Evolutionary conservation across 2,797 vertebrate genomes (phyloP).

Genomic region (Sebastes elongatus): DNA sequence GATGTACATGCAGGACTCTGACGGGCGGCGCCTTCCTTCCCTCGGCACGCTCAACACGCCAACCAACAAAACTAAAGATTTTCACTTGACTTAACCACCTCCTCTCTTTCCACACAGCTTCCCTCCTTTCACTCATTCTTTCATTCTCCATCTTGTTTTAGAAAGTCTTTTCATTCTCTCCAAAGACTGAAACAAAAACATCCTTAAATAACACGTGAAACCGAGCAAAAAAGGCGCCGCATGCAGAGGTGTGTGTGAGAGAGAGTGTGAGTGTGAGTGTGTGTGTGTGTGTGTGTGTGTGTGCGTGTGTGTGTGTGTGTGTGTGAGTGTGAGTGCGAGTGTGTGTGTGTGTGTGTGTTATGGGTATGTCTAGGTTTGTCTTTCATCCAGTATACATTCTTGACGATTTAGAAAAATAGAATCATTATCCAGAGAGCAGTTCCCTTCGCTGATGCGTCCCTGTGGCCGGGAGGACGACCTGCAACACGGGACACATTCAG

Average conservation of each 20-base stretch:
- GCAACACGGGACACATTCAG: constrained; percentile 42
- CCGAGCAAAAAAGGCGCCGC: constrained; percentile 43
- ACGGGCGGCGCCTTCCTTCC: constrained; percentile 7
- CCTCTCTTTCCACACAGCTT: background rate
- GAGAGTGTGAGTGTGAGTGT: background rate
- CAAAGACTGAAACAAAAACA: constrained; percentile 27
- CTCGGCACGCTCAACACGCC: background rate
- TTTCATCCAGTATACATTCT: constrained; percentile 67
- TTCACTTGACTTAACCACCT: background rate
- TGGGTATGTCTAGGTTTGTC: constrained; percentile 16
- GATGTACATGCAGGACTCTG: constrained; percentile 7
- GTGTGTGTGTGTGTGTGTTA: constrained; percentile 10
- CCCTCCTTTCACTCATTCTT: background rate
- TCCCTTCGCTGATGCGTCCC: constrained; percentile 49
- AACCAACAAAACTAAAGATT: constrained; percentile 1
- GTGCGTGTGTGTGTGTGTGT: constrained; percentile 8
- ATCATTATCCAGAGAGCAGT: constrained; percentile 61
- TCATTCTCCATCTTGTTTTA: background rate
- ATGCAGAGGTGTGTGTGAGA: constrained; percentile 23
- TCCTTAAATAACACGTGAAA: constrained; percentile 32
- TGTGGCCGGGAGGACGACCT: constrained; percentile 58
- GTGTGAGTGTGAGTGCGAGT: too few relatives aligned
- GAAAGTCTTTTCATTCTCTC: constrained; percentile 23
- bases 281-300: background rate
- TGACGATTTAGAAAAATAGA: constrained; percentile 68